Evolutionary conservation across 2,797 vertebrate species (phyloP), one percentile per base, ranked within the genome.

Genomic region (Neoniphon sammara): DNA sequence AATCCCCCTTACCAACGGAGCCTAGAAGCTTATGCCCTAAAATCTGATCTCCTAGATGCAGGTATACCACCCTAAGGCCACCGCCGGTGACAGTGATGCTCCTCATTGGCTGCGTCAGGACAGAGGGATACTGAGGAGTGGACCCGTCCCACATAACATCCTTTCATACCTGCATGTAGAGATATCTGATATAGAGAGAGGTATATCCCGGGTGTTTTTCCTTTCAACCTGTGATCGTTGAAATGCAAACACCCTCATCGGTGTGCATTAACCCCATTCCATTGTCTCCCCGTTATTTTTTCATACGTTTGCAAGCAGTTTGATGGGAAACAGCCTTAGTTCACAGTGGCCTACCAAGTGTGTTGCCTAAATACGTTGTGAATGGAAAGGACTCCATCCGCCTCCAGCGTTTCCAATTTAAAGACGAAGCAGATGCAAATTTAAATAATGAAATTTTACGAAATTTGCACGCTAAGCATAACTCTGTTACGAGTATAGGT

Each of bases 231-330:
- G 55, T 46, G 61, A 70, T 72, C 46, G 72, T 49, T 85, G 84
- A 91, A 90, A 89, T 85, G 87, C 80, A 92, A 92, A 92, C 82
- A 91, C 88, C 87, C 85, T 14, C 85, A 90, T 90, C 15, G 2
- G 62, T 65, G 66, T 53, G 47, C 79, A 73, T 75, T 66, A 78
- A 67, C 36, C 71, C 75, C 64, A 75, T 64, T 68, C 65, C 68
- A 31, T 23, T 57, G 66, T 78, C 64, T 55, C 60, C 60, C 53
- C 52, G 4, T 69, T 76, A 75, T 76, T 70, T 21, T 14, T n/a
- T 25, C n/a, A 63, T 21, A 39, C 39, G 52, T 63, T 54, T 52
- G 55, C 49, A 59, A 20, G 56, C 3, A 25, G 8, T 57, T 62
- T 55, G 15, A 15, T 31, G 53, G 61, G 31, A 53, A 81, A 49